A percentile compares a stretch with the other conserved stretches of the same genome.
Conservation (phyloP, 2,797 vertebrate genomes). For the Erethizon dorsatum region DNA sequence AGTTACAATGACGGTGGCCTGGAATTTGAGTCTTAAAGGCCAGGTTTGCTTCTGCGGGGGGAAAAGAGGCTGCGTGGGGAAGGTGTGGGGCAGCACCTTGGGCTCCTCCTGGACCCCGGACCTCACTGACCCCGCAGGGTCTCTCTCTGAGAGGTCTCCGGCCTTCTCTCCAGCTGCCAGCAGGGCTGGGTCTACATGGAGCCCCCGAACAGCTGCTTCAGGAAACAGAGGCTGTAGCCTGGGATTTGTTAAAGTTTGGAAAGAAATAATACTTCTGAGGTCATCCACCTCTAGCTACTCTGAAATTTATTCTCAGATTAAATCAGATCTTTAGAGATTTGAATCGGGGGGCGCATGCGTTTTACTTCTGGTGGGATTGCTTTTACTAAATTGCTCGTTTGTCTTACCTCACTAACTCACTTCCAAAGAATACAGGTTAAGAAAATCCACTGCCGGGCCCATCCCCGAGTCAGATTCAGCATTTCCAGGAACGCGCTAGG, state of each 20-base stretch:
- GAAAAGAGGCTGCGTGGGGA: not conserved
- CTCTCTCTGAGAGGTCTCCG: not conserved
- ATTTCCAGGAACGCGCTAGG: not conserved
- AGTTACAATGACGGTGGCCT: not conserved
- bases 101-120: fast-evolving
- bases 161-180: not conserved
- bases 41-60: not conserved
- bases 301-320: not conserved
- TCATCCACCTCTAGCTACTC: not conserved
- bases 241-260: not conserved
- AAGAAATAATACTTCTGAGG: not conserved
- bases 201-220: not conserved
- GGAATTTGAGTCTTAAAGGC: not conserved
- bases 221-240: not conserved
- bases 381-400: not conserved
- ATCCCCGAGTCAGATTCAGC: not conserved
- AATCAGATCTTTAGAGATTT: not conserved
- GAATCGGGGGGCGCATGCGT: not conserved
- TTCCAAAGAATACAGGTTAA: not conserved
- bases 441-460: not conserved
- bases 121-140: not conserved
- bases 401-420: not conserved
- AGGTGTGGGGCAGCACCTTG: fast-evolving
- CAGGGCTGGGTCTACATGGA: fast-evolving
- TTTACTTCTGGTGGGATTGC: not conserved